Conservation (phyloP, 2,797 vertebrate genomes). For the Mus spretus region DNA sequence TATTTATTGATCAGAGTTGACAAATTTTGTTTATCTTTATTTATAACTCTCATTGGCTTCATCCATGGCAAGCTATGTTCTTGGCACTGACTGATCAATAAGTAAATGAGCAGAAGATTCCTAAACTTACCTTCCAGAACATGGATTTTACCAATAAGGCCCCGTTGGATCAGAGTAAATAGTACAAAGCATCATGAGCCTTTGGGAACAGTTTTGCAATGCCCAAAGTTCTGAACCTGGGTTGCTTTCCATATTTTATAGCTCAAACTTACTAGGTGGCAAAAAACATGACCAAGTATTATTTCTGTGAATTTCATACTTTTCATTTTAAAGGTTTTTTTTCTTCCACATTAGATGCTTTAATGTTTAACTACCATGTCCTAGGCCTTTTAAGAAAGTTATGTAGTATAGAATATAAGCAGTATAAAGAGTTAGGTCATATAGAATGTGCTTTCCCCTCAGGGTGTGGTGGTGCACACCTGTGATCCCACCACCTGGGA, state of each 20-base stretch:
- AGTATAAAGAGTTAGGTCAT: conserved; percentile 25
- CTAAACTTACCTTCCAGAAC: background rate
- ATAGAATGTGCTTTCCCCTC: background rate
- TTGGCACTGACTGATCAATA: conserved; percentile 13
- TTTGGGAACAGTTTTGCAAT: conserved; percentile 19
- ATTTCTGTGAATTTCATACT: conserved; percentile 36
- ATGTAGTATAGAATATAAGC: conserved; percentile 11
- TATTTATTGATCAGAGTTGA: background rate
- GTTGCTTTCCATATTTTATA: conserved; percentile 30
- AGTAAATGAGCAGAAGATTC: background rate
- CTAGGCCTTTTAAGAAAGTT: conserved; percentile 41
- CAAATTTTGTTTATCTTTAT: background rate
- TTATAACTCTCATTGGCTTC: background rate
- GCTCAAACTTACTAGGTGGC: conserved; percentile 34
- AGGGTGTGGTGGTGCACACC: background rate
- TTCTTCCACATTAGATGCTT: conserved; percentile 48
- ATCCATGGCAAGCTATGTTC: background rate
- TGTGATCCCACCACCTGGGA: background rate
- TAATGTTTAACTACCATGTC: conserved; percentile 43
- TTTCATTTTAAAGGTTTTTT: conserved; percentile 43
- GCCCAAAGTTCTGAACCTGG: conserved; percentile 18
- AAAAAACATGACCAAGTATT: conserved; percentile 57
- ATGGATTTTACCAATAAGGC: background rate
- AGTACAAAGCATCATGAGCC: background rate
- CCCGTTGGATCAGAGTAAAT: background rate